These are phyloP conservation scores for Ploceus nigricollis DNA, from an alignment of 2,113 vertebrate genomes.

Conservation along the genomic window DNA sequence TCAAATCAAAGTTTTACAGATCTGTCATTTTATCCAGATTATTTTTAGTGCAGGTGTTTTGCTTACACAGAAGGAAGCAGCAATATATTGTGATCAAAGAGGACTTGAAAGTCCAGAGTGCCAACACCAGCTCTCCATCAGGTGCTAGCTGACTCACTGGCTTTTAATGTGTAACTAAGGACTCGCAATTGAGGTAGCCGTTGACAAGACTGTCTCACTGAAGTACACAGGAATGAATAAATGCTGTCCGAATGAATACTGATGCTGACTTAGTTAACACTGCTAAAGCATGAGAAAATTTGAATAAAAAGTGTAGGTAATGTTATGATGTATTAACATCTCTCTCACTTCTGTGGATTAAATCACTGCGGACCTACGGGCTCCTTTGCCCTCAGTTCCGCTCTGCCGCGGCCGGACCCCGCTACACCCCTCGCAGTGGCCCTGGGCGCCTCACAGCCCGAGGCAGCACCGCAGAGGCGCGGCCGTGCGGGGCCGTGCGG, in stretches of 20 bases:
- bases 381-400: neutral
- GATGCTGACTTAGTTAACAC: neutral
- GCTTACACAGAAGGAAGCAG: neutral
- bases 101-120: neutral
- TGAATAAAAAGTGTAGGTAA: neutral
- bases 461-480: fast-evolving
- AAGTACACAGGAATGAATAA: neutral
- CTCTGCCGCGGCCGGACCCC: too few species aligned
- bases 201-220: neutral
- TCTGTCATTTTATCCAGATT: neutral
- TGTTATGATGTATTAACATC: too few species aligned
- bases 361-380: neutral
- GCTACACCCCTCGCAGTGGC: neutral
- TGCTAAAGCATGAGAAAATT: neutral
- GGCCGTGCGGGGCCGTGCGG: neutral
- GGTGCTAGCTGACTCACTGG: neutral
- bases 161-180: neutral
- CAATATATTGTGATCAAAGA: neutral
- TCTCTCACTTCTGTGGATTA: neutral
- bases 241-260: too few species aligned
- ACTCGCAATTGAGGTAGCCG: neutral
- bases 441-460: neutral
- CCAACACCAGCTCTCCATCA: neutral
- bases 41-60: constrained; percentile 10
- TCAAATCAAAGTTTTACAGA: neutral